Percentiles rank a stretch among this genome's conserved stretches.
These are phyloP conservation scores for Harpalus rufipes DNA, from an alignment of 2,888 invertebrate species.

Conservation along the genomic window DNA sequence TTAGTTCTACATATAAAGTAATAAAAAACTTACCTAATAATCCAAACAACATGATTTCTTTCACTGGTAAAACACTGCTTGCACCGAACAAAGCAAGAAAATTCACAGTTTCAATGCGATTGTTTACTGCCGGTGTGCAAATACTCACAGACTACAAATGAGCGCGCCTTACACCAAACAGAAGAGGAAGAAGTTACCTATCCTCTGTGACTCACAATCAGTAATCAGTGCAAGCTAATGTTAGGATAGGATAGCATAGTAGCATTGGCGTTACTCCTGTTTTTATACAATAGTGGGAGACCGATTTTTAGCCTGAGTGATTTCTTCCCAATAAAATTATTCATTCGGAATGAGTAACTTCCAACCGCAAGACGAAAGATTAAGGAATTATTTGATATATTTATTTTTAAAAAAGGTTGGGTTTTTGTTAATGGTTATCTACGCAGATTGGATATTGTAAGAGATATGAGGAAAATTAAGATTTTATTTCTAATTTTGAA, in stretches of 20 bases:
- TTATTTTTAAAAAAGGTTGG: neutral
- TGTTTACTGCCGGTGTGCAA: constrained; percentile 23
- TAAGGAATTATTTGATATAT: neutral
- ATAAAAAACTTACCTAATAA: constrained; percentile 8
- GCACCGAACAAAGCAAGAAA: neutral
- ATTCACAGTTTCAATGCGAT: constrained; percentile 14
- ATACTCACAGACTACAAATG: constrained; percentile 30
- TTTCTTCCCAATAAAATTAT: constrained; percentile 21
- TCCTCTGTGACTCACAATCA: constrained; percentile 12
- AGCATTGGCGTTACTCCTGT: neutral
- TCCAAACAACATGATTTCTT: neutral
- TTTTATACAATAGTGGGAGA: constrained; percentile 41
- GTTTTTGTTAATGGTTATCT: neutral
- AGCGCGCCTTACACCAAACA: neutral
- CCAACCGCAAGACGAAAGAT: constrained; percentile 17
- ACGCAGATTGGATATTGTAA: neutral
- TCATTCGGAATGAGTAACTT: constrained; percentile 8
- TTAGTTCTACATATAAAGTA: neutral
- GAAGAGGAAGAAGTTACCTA: constrained; percentile 21
- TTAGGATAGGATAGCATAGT: neutral
- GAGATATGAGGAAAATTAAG: neutral
- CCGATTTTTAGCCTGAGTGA: constrained; percentile 10
- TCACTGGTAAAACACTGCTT: neutral
- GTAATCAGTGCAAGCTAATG: constrained; percentile 27
- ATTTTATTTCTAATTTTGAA: neutral